Conservation (phyloP, 2,888 invertebrate species). For the Poecilobothrus nobilitatus region DNA sequence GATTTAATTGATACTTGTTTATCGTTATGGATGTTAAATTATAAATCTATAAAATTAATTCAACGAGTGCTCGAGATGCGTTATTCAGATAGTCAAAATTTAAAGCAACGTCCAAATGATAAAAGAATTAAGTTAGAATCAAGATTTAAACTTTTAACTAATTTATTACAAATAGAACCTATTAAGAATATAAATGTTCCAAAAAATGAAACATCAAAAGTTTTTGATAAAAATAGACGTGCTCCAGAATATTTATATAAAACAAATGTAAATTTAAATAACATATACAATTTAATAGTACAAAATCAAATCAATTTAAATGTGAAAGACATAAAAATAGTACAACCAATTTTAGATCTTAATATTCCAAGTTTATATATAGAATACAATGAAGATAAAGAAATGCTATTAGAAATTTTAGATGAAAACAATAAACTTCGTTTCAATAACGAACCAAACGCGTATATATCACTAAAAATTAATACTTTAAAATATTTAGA, state of each 20-base stretch:
- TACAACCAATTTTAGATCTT: constrained; percentile 35
- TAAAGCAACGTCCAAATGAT: constrained; percentile 15
- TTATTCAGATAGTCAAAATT: not conserved
- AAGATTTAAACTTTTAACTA: constrained; percentile 33
- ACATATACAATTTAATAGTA: constrained; percentile 27
- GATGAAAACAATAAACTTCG: constrained; percentile 31
- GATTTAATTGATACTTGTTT: constrained; percentile 37
- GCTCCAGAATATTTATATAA: constrained; percentile 34
- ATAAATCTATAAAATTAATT: constrained; percentile 32
- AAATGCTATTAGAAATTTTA: constrained; percentile 32
- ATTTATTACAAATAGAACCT: constrained; percentile 36
- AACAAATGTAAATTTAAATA: constrained; percentile 27
- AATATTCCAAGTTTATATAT: constrained; percentile 37
- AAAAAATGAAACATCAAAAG: constrained; percentile 14
- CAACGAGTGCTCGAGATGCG: constrained; percentile 26
- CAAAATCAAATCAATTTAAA: constrained; percentile 24
- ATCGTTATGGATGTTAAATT: constrained; percentile 35
- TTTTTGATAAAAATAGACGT: constrained; percentile 28
- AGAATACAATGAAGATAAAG: constrained; percentile 22
- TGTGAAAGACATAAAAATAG: constrained; percentile 29
- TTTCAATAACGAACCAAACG: constrained; percentile 31
- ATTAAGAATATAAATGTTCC: constrained; percentile 28
- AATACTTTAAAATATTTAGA: constrained; percentile 32
- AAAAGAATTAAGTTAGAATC: constrained; percentile 38
- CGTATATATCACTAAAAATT: constrained; percentile 33